Conservation (phyloP, 1,140 invertebrate species). For the Hirudo medicinalis region DNA sequence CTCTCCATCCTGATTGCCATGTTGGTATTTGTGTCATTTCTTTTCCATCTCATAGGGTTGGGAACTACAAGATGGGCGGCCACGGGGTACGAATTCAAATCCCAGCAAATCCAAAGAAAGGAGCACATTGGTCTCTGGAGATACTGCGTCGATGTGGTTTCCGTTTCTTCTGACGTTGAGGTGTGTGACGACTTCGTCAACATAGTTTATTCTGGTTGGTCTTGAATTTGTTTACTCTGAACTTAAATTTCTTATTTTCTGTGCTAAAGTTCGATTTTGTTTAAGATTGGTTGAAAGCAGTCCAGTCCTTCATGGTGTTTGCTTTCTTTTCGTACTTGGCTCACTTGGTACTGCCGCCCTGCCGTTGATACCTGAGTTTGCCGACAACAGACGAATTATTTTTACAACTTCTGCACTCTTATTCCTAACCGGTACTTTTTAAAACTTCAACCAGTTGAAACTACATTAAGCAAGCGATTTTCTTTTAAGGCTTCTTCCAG, state of each 20-base stretch:
- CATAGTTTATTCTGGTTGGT: conserved; percentile 1
- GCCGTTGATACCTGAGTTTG: background rate
- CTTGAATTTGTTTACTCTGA: too few species aligned
- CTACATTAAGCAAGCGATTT: background rate
- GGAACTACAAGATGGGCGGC: background rate
- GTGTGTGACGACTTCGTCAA: conserved; percentile 10
- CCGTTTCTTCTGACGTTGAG: background rate
- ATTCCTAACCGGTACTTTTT: background rate
- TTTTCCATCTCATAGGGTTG: background rate
- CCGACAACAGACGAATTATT: background rate
- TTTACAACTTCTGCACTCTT: background rate
- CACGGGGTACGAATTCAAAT: background rate
- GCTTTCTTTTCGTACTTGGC: background rate
- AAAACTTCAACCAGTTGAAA: too few species aligned
- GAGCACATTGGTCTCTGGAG: background rate
- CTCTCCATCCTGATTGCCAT: background rate
- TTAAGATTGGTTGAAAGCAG: conserved; percentile 10
- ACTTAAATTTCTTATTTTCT: too few species aligned
- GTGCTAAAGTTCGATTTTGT: too few species aligned
- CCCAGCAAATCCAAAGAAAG: background rate
- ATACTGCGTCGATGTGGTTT: conserved; percentile 7
- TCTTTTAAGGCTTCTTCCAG: conserved; percentile 1
- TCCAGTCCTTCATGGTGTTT: conserved; percentile 5
- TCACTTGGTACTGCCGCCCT: background rate
- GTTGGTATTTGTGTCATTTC: background rate